Conservation (phyloP, 2,797 vertebrate species). For the Sebastes steindachneri region DNA sequence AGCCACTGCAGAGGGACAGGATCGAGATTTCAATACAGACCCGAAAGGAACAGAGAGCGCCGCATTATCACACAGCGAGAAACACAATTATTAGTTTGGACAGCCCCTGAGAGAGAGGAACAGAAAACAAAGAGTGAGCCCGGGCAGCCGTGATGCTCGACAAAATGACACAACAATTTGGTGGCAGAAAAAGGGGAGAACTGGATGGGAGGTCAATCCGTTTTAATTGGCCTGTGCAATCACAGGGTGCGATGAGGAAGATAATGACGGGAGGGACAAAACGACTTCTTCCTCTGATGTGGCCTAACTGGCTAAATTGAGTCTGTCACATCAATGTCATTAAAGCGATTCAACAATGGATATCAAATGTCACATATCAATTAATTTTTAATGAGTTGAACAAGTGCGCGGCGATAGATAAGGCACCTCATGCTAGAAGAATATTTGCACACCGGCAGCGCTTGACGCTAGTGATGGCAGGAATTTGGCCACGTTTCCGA, state of each 20-base stretch:
- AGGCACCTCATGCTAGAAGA: slow-evolving; percentile 26
- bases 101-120: slow-evolving; percentile 51
- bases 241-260: slow-evolving; percentile 61
- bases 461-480: slow-evolving; percentile 19
- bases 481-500: slow-evolving; percentile 48
- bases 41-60: slow-evolving; percentile 63
- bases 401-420: slow-evolving; percentile 27
- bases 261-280: slow-evolving; percentile 68
- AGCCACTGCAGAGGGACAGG: slow-evolving; percentile 61
- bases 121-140: slow-evolving; percentile 54
- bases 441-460: slow-evolving; percentile 17
- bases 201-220: slow-evolving; percentile 62
- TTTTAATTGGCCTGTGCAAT: slow-evolving; percentile 77
- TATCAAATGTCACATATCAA: slow-evolving; percentile 72
- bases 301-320: slow-evolving; percentile 70
- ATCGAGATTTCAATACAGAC: slow-evolving; percentile 71
- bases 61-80: slow-evolving; percentile 67
- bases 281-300: slow-evolving; percentile 61
- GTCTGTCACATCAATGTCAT: slow-evolving; percentile 73
- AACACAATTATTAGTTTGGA: slow-evolving; percentile 76
- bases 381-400: slow-evolving; percentile 70
- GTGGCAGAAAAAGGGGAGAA: slow-evolving; percentile 48
- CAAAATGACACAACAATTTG: slow-evolving; percentile 68
- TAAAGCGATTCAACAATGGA: slow-evolving; percentile 64
- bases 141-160: slow-evolving; percentile 47